Percentiles rank a stretch among this genome's conserved stretches.
These are phyloP conservation scores for Carettochelys insculpta DNA, from an alignment of 2,113 vertebrate species.

Conservation along the genomic window DNA sequence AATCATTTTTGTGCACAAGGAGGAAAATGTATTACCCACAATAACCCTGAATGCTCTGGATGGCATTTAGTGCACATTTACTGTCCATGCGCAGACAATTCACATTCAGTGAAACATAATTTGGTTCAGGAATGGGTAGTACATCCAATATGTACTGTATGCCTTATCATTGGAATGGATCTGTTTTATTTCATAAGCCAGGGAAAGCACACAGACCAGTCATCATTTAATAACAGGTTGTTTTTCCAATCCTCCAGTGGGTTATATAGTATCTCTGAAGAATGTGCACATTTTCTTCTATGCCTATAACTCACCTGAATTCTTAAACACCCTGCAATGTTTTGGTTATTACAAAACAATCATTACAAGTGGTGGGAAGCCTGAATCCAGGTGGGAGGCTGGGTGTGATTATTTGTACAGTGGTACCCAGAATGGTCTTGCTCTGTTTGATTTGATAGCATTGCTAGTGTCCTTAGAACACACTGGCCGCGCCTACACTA, in stretches of 20 bases:
- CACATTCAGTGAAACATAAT: slow-evolving; percentile 32
- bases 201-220: slow-evolving; percentile 22
- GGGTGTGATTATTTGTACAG: not conserved
- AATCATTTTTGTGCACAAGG: slow-evolving; percentile 12
- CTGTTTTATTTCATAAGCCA: slow-evolving; percentile 41
- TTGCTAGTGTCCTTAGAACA: not conserved
- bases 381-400: not conserved
- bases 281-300: not conserved
- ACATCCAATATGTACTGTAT: not conserved
- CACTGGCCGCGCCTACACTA: no score
- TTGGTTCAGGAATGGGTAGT: slow-evolving; percentile 17
- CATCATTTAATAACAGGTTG: not conserved
- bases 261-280: not conserved
- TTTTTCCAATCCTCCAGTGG: not conserved
- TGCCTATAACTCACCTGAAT: not conserved
- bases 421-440: not conserved
- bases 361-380: not conserved
- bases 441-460: not conserved
- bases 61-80: slow-evolving; percentile 20
- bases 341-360: not conserved
- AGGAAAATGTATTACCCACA: slow-evolving; percentile 32
- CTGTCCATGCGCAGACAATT: not conserved
- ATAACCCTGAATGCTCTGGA: slow-evolving; percentile 25
- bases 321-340: not conserved
- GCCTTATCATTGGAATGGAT: slow-evolving; percentile 24